Percentiles rank a stretch among this genome's conserved stretches.
phyloP scores from a whole-genome alignment of 2,113 vertebrate species.

The Thomomys bottae region DNA sequence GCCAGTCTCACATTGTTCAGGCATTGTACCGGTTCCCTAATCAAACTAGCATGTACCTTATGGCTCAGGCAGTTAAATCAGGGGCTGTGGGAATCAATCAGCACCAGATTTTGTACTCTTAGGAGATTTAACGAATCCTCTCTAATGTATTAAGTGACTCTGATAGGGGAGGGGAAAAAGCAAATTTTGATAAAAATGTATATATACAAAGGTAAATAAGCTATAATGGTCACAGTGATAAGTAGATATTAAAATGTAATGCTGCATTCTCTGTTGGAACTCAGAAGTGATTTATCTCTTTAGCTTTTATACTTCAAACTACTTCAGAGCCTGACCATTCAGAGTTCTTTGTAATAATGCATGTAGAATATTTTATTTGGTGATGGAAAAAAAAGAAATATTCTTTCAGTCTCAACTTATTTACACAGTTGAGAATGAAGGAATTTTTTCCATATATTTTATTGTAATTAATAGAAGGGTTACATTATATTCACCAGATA shows the following conservation, averaged over 20 bases:
- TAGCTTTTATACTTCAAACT: constrained; percentile 22
- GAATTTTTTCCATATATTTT: no score
- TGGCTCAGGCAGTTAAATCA: neutral
- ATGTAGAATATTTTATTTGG: constrained; percentile 25
- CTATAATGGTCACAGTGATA: neutral
- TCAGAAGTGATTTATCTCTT: constrained; percentile 36
- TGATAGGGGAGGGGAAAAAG: neutral
- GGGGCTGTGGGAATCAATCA: neutral
- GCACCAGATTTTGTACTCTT: neutral
- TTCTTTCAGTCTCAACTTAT: constrained; percentile 34
- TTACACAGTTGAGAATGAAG: no score
- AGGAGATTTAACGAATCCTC: neutral
- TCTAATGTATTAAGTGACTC: constrained; percentile 8
- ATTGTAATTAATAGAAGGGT: no score
- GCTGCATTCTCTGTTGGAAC: constrained; percentile 42
- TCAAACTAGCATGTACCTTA: neutral
- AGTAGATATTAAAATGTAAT: constrained; percentile 46
- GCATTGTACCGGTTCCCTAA: neutral
- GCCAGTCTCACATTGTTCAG: neutral
- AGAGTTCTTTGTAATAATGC: neutral
- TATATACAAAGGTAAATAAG: constrained; percentile 5
- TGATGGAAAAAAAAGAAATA: neutral
- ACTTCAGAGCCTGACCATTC: neutral
- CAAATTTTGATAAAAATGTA: constrained; percentile 21
- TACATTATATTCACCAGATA: no score